A percentile compares a stretch with the other conserved stretches of the same genome.
Evolutionary conservation across 2,113 vertebrate genomes (phyloP).

Genomic region (Festucalex cinctus): DNA sequence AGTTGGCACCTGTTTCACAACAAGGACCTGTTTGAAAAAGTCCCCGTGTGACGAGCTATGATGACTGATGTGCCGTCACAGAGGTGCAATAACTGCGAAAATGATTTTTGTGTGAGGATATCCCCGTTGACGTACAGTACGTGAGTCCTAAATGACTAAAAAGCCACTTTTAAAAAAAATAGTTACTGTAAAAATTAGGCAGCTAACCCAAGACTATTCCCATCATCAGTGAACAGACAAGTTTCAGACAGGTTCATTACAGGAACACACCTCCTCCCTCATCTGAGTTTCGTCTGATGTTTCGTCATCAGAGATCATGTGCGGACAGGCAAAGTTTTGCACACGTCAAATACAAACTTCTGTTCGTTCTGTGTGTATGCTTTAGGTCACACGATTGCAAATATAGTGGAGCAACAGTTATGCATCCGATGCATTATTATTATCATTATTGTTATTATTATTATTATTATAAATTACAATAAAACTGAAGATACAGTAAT

Average conservation of each 20-base stretch:
- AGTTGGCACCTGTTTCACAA: neutral
- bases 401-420: neutral
- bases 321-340: neutral
- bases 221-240: neutral
- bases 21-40: slow-evolving; percentile 5
- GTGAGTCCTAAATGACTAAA: neutral
- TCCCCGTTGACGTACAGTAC: neutral
- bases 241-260: neutral
- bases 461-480: neutral
- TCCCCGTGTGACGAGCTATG: neutral
- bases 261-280: neutral
- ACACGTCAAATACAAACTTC: neutral
- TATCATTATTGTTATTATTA: too few relatives aligned
- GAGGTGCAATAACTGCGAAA: neutral
- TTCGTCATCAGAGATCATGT: slow-evolving; percentile 10
- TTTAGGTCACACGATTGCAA: neutral
- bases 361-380: neutral
- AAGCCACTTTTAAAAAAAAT: neutral
- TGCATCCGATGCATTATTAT: too few relatives aligned
- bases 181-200: neutral
- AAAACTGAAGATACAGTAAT: neutral
- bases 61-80: neutral
- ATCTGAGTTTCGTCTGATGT: slow-evolving; percentile 10
- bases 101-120: neutral
- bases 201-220: neutral